Conservation (phyloP, 2,888 invertebrate genomes). For the Pollenia angustigena region DNA sequence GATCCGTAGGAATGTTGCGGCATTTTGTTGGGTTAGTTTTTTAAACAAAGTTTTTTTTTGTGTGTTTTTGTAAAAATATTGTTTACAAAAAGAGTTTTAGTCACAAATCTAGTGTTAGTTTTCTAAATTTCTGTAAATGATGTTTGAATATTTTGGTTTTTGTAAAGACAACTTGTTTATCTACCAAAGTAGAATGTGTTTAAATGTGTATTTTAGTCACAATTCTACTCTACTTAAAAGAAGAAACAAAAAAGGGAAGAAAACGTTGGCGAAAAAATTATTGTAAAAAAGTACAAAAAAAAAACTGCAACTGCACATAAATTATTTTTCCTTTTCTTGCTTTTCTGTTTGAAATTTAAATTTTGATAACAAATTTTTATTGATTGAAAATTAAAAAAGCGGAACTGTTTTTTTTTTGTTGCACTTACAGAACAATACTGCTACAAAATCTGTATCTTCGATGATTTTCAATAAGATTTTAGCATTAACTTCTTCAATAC, state of each 20-base stretch:
- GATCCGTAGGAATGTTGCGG: background rate
- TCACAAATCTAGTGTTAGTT: conserved; percentile 77
- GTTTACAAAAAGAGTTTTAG: conserved; percentile 76
- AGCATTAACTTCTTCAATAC: conserved; percentile 97
- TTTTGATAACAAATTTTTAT: conserved; percentile 31
- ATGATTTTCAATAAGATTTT: conserved; percentile 95
- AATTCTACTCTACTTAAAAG: conserved; percentile 69
- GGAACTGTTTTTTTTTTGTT: conserved; percentile 37
- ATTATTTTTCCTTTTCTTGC: conserved; percentile 39
- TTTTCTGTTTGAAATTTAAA: conserved; percentile 15
- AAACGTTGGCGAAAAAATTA: conserved; percentile 43
- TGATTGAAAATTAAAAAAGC: conserved; percentile 50
- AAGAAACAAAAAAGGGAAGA: no score
- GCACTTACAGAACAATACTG: conserved; percentile 97
- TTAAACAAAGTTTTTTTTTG: conserved; percentile 40
- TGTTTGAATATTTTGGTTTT: conserved; percentile 26
- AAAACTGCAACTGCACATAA: conserved; percentile 83
- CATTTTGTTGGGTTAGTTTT: background rate
- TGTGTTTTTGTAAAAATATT: conserved; percentile 33
- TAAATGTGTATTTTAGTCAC: conserved; percentile 74
- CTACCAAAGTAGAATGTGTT: conserved; percentile 17
- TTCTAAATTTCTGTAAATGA: conserved; percentile 22
- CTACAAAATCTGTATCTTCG: conserved; percentile 95
- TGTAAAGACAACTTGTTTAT: background rate
- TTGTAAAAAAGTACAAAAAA: conserved; percentile 44